Evolutionary conservation across 2,113 vertebrate species (phyloP).

Genomic region (Mola mola): DNA sequence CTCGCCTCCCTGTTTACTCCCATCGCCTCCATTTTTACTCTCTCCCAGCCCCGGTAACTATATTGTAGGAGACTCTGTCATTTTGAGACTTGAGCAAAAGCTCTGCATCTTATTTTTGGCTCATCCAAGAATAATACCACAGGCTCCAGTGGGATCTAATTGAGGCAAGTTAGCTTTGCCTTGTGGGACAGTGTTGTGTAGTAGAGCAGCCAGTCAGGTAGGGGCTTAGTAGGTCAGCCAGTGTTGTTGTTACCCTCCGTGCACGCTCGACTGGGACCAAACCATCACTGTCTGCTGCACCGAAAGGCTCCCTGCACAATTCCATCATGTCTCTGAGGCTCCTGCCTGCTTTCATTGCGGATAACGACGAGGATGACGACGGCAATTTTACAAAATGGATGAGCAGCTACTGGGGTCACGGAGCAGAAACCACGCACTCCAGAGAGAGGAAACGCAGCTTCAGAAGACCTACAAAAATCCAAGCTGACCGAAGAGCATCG

Average conservation of each 20-base stretch:
- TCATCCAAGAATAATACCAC: conserved; percentile 55
- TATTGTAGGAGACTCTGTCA: conserved; percentile 81
- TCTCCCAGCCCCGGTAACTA: conserved; percentile 71
- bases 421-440: conserved; percentile 73
- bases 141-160: conserved; percentile 49
- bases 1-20: conserved; percentile 27
- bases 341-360: conserved; percentile 81
- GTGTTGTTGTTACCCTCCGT: conserved; percentile 13
- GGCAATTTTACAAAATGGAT: conserved; percentile 97
- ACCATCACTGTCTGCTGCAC: conserved; percentile 33
- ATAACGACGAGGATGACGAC: conserved; percentile 92
- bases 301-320: conserved; percentile 31
- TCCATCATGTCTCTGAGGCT: conserved; percentile 78
- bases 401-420: conserved; percentile 97
- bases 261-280: conserved; percentile 7
- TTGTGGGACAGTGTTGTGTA: conserved; percentile 33
- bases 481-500: conserved; percentile 85
- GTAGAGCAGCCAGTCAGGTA: conserved; percentile 23
- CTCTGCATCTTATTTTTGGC: conserved; percentile 67
- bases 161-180: conserved; percentile 40
- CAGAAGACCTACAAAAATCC: conserved; percentile 63
- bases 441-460: conserved; percentile 82
- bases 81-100: conserved; percentile 79
- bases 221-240: conserved; percentile 52
- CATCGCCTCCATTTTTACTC: conserved; percentile 47